These are phyloP conservation scores for Epirrhoe alternata DNA, from an alignment of 2,888 invertebrate genomes.

Conservation along the genomic window DNA sequence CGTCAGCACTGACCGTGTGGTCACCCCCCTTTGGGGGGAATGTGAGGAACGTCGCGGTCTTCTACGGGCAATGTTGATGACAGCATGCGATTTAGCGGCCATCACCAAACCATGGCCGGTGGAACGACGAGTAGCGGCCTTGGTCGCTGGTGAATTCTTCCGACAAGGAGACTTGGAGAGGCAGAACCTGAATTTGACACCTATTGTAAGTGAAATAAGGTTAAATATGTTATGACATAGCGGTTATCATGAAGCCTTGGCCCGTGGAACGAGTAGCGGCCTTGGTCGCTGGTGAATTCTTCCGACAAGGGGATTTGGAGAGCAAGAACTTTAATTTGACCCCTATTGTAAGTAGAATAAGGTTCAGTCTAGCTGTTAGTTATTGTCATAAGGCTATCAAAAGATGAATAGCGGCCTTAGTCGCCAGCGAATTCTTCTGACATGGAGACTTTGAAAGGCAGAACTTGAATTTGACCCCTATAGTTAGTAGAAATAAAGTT, in stretches of 20 bases:
- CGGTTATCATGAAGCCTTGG: too few species aligned
- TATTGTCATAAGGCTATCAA: too few species aligned
- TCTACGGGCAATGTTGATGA: conserved; percentile 96
- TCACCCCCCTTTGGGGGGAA: conserved; percentile 86
- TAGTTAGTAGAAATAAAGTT: conserved; percentile 85
- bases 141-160: conserved; percentile 97
- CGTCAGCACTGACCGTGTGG: conserved; percentile 77
- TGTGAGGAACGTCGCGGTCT: conserved; percentile 92
- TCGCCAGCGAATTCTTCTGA: conserved; percentile 96
- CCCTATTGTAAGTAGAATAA: conserved; percentile 89
- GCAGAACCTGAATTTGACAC: conserved; percentile 94
- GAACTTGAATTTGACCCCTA: conserved; percentile 95
- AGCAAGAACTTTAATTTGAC: conserved; percentile 95
- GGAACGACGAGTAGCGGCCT: conserved; percentile 95
- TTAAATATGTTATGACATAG: not conserved
- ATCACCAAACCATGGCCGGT: conserved; percentile 98
- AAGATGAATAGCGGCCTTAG: conserved; percentile 92
- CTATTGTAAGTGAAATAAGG: conserved; percentile 88
- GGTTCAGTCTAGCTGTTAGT: too few species aligned
- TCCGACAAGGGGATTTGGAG: conserved; percentile 96
- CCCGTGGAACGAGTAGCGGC: conserved; percentile 81
- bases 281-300: conserved; percentile 96
- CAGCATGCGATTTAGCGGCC: conserved; percentile 96
- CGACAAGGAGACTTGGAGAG: conserved; percentile 96
- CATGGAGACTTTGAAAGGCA: conserved; percentile 96